Percentiles rank a stretch among this genome's conserved stretches.
These are phyloP conservation scores for Aphelenchoides bicaudatus DNA, from an alignment of 2,888 invertebrate species.

Conservation along the genomic window DNA sequence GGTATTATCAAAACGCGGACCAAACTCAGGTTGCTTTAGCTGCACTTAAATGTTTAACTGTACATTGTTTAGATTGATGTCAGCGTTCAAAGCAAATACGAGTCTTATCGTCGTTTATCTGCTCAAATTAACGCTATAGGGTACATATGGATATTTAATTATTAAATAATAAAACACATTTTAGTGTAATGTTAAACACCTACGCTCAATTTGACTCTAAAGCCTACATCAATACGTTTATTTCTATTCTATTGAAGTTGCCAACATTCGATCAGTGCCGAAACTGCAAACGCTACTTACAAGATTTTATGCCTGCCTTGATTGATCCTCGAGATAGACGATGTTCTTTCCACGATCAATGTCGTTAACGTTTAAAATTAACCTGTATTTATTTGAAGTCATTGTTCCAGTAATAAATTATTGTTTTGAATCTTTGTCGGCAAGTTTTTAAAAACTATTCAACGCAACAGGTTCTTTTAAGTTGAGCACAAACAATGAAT, in stretches of 20 bases:
- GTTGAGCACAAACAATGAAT: too few species aligned
- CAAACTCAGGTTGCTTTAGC: slow-evolving; percentile 24
- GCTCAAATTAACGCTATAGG: not conserved
- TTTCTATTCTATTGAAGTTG: not conserved
- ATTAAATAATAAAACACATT: too few species aligned
- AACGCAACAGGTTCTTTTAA: too few species aligned
- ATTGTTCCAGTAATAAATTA: too few species aligned
- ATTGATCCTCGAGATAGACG: slow-evolving; percentile 10
- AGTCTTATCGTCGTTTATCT: slow-evolving; percentile 27
- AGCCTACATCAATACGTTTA: not conserved
- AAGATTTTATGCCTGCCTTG: slow-evolving; percentile 18
- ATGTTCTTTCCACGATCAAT: too few species aligned
- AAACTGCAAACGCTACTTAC: slow-evolving; percentile 10
- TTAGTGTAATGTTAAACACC: not conserved
- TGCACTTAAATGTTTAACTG: not conserved
- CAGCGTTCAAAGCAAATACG: slow-evolving; percentile 33
- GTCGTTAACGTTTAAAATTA: too few species aligned
- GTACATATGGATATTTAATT: slow-evolving; percentile 3
- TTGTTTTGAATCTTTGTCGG: too few species aligned
- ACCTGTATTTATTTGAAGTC: too few species aligned
- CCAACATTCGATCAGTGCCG: slow-evolving; percentile 3
- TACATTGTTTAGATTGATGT: slow-evolving; percentile 29
- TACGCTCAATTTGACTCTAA: not conserved
- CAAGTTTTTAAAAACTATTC: too few species aligned
- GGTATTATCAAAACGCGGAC: slow-evolving; percentile 24